phyloP scores from a whole-genome alignment of 2,113 vertebrate genomes.

The Bubalus kerabau region DNA sequence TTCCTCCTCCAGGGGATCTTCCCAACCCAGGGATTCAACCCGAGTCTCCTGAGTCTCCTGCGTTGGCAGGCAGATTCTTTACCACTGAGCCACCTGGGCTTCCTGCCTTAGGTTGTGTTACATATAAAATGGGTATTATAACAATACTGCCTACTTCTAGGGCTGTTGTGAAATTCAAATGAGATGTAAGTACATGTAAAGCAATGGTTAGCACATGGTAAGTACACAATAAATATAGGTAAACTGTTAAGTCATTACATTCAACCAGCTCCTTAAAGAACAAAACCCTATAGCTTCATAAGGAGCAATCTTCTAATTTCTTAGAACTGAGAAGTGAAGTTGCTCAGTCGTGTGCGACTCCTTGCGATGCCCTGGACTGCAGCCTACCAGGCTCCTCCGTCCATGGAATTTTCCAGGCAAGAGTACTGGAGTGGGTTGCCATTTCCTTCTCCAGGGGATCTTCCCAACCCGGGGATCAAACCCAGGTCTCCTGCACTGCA shows the following conservation, averaged over 20 bases:
- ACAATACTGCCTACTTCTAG: neutral
- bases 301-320: neutral
- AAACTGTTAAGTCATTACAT: neutral
- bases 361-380: neutral
- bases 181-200: neutral
- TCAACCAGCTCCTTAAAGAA: neutral
- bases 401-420: neutral
- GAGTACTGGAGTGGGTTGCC: neutral
- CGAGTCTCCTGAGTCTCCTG: neutral
- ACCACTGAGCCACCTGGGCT: neutral
- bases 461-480: neutral
- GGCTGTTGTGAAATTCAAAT: neutral
- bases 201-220: neutral
- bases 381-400: neutral
- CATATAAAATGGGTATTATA: neutral
- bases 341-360: neutral
- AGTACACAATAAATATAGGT: too few species aligned
- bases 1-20: neutral
- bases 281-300: neutral
- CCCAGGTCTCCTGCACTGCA: neutral
- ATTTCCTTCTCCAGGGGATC: neutral
- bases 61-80: neutral
- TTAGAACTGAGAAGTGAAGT: neutral
- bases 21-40: neutral
- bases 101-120: neutral